Percentiles rank a stretch among this genome's conserved stretches.
These are phyloP conservation scores for Diorhabda carinulata DNA, from an alignment of 1,140 invertebrate genomes.

Conservation along the genomic window DNA sequence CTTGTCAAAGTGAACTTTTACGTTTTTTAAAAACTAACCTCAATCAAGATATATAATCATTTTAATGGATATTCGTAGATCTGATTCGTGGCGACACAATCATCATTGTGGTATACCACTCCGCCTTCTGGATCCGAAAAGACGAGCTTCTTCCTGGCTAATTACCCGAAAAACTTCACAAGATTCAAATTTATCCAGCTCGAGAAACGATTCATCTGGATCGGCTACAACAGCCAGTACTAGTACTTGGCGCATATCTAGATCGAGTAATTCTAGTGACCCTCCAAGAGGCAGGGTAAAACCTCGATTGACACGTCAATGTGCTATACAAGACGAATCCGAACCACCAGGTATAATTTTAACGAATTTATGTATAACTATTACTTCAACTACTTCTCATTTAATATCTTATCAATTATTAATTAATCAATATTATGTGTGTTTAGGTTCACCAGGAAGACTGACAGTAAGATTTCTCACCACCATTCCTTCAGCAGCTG, in stretches of 20 bases:
- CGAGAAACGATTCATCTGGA: conserved; percentile 83
- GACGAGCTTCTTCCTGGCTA: conserved; percentile 78
- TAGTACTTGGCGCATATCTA: conserved; percentile 76
- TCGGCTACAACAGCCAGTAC: conserved; percentile 81
- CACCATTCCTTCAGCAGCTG: conserved; percentile 78
- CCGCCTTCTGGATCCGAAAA: conserved; percentile 67
- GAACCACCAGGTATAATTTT: conserved; percentile 54
- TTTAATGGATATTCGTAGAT: conserved; percentile 40
- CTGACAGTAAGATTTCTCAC: conserved; percentile 61
- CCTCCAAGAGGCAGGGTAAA: conserved; percentile 48
- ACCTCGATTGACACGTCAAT: conserved; percentile 70
- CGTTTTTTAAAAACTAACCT: too few species aligned
- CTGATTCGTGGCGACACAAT: conserved; percentile 76
- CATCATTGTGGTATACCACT: conserved; percentile 73
- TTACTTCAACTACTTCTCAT: not conserved
- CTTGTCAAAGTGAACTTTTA: too few species aligned
- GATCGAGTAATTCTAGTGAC: conserved; percentile 66
- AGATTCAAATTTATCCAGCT: conserved; percentile 82
- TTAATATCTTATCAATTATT: too few species aligned
- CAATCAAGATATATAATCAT: too few species aligned
- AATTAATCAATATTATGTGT: not conserved
- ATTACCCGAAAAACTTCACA: conserved; percentile 85
- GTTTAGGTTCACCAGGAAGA: conserved; percentile 16
- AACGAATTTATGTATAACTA: not conserved
- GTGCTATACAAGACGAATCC: conserved; percentile 64